Evolutionary conservation across 2,113 vertebrate species (phyloP), one percentile per base, ranked within the genome.

Genomic region (Anolis sagrei): DNA sequence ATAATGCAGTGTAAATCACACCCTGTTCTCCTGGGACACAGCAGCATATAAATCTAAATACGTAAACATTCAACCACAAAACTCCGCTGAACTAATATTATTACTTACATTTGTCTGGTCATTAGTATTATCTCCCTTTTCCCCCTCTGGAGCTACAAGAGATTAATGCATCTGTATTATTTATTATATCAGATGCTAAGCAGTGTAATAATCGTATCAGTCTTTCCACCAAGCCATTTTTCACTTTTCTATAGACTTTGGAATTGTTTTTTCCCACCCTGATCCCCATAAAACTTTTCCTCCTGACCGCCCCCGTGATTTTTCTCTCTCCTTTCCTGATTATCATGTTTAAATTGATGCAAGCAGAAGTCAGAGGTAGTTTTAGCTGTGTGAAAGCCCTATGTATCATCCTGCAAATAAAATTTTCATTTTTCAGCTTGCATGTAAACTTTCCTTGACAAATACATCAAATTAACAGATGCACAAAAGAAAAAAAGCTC

Each of bases 131-230:
- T 87, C 86, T 89, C 54, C 23, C 61, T 58, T 18, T 5, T 23
- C 32, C 32, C 2, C 9, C 11, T 36, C 6, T 93, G 93, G 82
- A 92, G 93, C 93, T 93, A 86, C 90, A 68, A 84, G 90, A 94
- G 95, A 95, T 95, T 93, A 94, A 89, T 51, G 84, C 87, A 93
- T 90, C 91, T 79, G 84, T 89, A 87, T 89, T 95, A 94, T 95
- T 97, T 93, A 86, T 83, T 62, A 94, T 92, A 95, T 93, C 94
- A 91, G 90, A 79, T 83, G 81, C 88, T 25, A 36, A 90, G 49
- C 84, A 83, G 93, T 90, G 94, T 88, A 92, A 92, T 91, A 91
- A 92, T 88, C 76, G 92, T 89, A 93, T 89, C 93, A 93, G 90
- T 93, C 87, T 88, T 82, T 82, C 89, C 87, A 85, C 92, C 90